A percentile compares a stretch with the other conserved stretches of the same genome.
These are phyloP conservation scores for Pachliopta kotzebuea DNA, from an alignment of 2,888 invertebrate genomes.

Conservation along the genomic window DNA sequence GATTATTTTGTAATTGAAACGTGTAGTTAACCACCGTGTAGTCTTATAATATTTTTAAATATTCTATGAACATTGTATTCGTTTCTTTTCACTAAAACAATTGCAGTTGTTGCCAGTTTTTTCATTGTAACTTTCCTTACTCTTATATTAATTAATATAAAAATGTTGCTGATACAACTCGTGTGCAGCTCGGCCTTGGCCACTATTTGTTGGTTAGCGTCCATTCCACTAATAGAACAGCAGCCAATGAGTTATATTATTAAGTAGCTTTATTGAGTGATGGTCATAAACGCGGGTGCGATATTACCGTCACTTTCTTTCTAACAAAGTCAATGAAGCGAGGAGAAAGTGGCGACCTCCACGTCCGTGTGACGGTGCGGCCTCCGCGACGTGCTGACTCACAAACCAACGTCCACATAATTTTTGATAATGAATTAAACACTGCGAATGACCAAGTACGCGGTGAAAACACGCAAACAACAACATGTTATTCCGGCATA, in stretches of 20 bases:
- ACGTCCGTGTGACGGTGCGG: slow-evolving; percentile 65
- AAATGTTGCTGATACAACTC: neutral
- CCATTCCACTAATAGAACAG: neutral
- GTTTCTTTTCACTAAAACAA: neutral
- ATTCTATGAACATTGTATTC: neutral
- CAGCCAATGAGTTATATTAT: slow-evolving; percentile 1
- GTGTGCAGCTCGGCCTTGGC: neutral
- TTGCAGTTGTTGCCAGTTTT: too few species aligned
- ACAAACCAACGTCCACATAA: slow-evolving; percentile 42
- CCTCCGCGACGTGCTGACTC: slow-evolving; percentile 72
- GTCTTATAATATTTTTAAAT: neutral
- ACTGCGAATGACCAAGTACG: neutral
- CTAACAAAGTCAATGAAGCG: slow-evolving; percentile 77
- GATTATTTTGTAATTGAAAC: neutral
- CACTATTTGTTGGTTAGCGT: neutral
- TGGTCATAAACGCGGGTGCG: slow-evolving; percentile 47
- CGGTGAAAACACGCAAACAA: neutral
- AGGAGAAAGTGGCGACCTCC: slow-evolving; percentile 74
- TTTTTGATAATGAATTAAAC: slow-evolving; percentile 30
- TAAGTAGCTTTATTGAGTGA: slow-evolving; percentile 13
- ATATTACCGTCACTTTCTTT: slow-evolving; percentile 71
- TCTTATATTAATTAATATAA: neutral
- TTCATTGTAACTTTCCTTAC: neutral
- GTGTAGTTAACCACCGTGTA: neutral
- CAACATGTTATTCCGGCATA: neutral